A percentile compares a stretch with the other conserved stretches of the same genome.
phyloP scores from a whole-genome alignment of 2,888 invertebrate species.

The Julus scandinavius region DNA sequence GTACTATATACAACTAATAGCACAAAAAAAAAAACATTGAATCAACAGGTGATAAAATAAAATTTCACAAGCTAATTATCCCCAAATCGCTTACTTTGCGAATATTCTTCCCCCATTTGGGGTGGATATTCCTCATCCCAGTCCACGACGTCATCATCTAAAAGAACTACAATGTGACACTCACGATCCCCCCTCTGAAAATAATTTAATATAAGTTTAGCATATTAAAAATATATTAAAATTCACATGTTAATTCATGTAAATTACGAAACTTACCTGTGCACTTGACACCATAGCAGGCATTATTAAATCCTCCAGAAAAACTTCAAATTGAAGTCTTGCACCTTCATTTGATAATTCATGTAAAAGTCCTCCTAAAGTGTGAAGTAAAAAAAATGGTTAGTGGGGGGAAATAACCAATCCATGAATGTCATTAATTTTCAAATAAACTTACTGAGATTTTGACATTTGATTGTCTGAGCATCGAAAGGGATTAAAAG shows the following conservation, averaged over 20 bases:
- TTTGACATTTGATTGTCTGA: slow-evolving; percentile 93
- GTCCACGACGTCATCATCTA: slow-evolving; percentile 95
- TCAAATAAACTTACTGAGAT: slow-evolving; percentile 78
- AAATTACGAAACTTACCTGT: slow-evolving; percentile 63
- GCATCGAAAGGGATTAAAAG: slow-evolving; percentile 97
- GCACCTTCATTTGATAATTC: slow-evolving; percentile 99
- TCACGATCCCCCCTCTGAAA: slow-evolving; percentile 92
- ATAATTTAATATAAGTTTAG: not conserved
- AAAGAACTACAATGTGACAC: slow-evolving; percentile 94
- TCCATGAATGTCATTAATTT: not conserved
- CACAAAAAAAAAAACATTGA: slow-evolving; percentile 10
- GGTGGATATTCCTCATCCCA: slow-evolving; percentile 99
- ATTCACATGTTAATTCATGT: not conserved
- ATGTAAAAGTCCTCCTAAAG: slow-evolving; percentile 87
- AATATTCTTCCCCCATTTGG: slow-evolving; percentile 99
- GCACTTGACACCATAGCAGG: slow-evolving; percentile 90
- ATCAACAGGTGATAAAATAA: not conserved
- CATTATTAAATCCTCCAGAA: slow-evolving; percentile 92
- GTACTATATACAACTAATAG: slow-evolving; percentile 87
- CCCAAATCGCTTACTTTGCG: slow-evolving; percentile 76
- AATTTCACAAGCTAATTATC: not conserved
- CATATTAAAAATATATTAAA: not conserved
- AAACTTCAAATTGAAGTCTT: slow-evolving; percentile 93
- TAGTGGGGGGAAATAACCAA: not conserved
- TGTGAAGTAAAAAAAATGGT: not conserved